phyloP scores from a whole-genome alignment of 2,113 vertebrate genomes.

The Microtus montanus region DNA sequence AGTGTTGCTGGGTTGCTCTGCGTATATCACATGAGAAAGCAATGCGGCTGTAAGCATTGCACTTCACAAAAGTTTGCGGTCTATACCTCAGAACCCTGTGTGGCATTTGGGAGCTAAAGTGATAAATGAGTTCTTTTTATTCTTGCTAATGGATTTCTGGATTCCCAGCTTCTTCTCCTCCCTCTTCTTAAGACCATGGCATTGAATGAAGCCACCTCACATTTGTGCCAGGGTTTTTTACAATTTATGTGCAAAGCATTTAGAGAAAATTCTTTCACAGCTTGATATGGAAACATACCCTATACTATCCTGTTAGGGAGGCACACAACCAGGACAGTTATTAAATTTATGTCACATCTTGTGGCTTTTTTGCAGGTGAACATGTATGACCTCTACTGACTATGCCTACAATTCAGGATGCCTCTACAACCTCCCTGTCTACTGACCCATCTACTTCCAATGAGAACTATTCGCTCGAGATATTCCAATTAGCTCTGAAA shows the following conservation, averaged over 20 bases:
- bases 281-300: slow-evolving; percentile 40
- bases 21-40: background rate
- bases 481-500: background rate
- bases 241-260: slow-evolving; percentile 58
- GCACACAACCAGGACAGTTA: background rate
- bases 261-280: slow-evolving; percentile 56
- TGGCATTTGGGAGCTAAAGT: background rate
- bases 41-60: slow-evolving; percentile 1
- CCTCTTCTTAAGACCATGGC: background rate
- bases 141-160: background rate
- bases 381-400: slow-evolving; percentile 10
- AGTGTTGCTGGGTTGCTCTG: slow-evolving; percentile 7
- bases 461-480: background rate
- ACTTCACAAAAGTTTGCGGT: background rate
- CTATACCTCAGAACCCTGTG: background rate
- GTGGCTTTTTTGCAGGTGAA: background rate
- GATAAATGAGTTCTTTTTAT: background rate
- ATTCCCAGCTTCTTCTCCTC: background rate
- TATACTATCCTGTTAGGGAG: slow-evolving; percentile 38
- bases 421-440: background rate
- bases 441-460: background rate
- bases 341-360: slow-evolving; percentile 14
- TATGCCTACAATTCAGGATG: background rate
- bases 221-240: slow-evolving; percentile 51
- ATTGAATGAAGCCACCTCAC: background rate